Percentiles rank a stretch among this genome's conserved stretches.
Conservation (phyloP, 2,888 invertebrate genomes). For the Pristionchus japonicus region DNA sequence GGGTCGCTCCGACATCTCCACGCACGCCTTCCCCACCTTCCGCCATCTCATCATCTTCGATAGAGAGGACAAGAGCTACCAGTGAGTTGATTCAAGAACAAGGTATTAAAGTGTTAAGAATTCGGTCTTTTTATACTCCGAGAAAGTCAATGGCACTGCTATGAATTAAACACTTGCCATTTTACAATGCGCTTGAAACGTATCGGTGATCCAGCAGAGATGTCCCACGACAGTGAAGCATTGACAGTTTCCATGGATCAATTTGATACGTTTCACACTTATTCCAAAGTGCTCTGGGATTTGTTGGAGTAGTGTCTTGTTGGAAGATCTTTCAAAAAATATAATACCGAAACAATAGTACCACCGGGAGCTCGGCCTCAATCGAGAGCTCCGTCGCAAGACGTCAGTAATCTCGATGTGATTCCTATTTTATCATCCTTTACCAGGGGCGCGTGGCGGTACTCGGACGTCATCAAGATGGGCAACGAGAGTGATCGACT, state of each 20-base stretch:
- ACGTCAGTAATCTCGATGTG: too few species aligned
- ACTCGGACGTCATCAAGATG: conserved; percentile 77
- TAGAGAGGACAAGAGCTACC: conserved; percentile 63
- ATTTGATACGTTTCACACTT: not conserved
- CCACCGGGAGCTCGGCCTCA: too few species aligned
- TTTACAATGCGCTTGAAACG: not conserved
- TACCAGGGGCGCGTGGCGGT: conserved; percentile 77
- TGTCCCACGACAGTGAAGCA: not conserved
- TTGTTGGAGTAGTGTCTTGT: not conserved
- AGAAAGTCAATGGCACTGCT: too few species aligned
- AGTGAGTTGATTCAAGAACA: conserved; percentile 57
- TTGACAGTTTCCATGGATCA: too few species aligned
- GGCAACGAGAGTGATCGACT: conserved; percentile 75
- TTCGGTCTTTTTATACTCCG: too few species aligned
- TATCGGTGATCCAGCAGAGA: too few species aligned
- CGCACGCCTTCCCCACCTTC: conserved; percentile 75
- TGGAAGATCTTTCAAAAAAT: not conserved
- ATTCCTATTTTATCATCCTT: too few species aligned
- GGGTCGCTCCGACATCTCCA: conserved; percentile 63
- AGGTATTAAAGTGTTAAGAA: too few species aligned
- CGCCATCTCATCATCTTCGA: conserved; percentile 80
- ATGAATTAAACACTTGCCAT: too few species aligned
- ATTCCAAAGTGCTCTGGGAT: not conserved
- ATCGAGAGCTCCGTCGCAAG: too few species aligned
- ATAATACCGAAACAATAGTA: not conserved